A percentile compares a stretch with the other conserved stretches of the same genome.
Conservation (phyloP, 2,797 vertebrate genomes). For the Gambusia yucatana region DNA sequence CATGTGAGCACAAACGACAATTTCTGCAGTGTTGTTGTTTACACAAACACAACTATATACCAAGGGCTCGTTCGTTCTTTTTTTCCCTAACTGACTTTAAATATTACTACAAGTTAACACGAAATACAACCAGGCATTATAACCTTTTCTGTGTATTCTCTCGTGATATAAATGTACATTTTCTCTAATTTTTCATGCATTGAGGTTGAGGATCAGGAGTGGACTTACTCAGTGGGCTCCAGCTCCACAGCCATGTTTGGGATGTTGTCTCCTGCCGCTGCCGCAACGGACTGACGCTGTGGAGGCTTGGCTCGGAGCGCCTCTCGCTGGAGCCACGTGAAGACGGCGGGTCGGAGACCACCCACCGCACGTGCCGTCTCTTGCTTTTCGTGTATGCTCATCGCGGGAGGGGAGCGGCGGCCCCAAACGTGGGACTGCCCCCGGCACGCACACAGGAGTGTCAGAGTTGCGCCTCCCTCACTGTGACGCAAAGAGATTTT, state of each 20-base stretch:
- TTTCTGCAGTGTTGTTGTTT: neutral
- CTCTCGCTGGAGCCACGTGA: conserved; percentile 78
- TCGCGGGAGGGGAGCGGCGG: conserved; percentile 12
- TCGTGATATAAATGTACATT: neutral
- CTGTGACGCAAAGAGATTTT: conserved; percentile 43
- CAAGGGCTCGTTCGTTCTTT: neutral
- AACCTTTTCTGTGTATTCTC: neutral
- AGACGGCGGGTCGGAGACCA: conserved; percentile 58
- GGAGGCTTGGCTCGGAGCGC: conserved; percentile 32
- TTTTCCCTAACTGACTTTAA: neutral
- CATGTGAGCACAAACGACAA: neutral
- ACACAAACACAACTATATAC: neutral
- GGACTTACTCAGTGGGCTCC: conserved; percentile 83
- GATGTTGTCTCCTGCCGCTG: conserved; percentile 55
- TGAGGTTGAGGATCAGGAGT: neutral
- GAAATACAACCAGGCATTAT: neutral
- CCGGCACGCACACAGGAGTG: conserved; percentile 14
- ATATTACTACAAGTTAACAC: neutral
- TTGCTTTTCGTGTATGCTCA: conserved; percentile 35
- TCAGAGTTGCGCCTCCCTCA: conserved; percentile 18
- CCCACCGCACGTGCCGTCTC: conserved; percentile 79
- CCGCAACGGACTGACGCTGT: conserved; percentile 52
- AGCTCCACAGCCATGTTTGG: conserved; percentile 78
- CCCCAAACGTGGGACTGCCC: conserved; percentile 47
- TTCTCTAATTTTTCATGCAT: neutral